Base-by-base conservation (phyloP, 2,113 vertebrate species). In the Paraplagusia blochii region DNA sequence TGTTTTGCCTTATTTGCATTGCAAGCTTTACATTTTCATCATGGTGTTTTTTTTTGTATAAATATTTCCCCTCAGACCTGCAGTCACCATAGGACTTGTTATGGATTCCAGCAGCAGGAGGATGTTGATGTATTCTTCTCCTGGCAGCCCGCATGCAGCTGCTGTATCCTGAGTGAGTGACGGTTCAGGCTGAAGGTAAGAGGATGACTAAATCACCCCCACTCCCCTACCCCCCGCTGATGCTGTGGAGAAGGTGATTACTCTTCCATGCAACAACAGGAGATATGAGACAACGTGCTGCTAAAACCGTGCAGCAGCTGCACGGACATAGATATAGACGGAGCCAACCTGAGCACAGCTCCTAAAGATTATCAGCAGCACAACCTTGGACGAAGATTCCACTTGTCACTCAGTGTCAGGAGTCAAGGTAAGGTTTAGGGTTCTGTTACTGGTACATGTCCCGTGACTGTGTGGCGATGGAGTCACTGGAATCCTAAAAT, bases 341-440 rank as follows among this genome's bases (percentile, higher is more conserved):
- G n/a, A n/a, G n/a, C n/a, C n/a, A n/a, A n/a, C n/a, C n/a, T n/a
- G n/a, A n/a, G n/a, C n/a, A n/a, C n/a, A n/a, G n/a, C 59, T 11
- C 1, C 61, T 18, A 29, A 18, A 55, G 34, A 2, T 53, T 48
- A 34, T 22, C 6, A 36, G 16, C 47, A 5, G 11, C 51, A 29
- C 45, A 48, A 38, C 66, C 71, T 62, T 74, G 69, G 38, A 54
- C 42, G 22, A 47, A 46, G 54, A 65, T 58, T 63, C 48, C 66
- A 58, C 48, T 58, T 47, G 74, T 66, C 59, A 58, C 55, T 70
- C 58, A 54, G 14, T 60, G 40, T 33, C 1, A 39, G 46, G 13
- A 53, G 72, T 67, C 64, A 66, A 78, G 65, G 74, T 74, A 51
- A 65, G 74, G 66, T 66, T 83, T 70, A 69, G 39, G 55, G 22